Conservation (phyloP, 2,888 invertebrate genomes). For the Archips crataeganus region DNA sequence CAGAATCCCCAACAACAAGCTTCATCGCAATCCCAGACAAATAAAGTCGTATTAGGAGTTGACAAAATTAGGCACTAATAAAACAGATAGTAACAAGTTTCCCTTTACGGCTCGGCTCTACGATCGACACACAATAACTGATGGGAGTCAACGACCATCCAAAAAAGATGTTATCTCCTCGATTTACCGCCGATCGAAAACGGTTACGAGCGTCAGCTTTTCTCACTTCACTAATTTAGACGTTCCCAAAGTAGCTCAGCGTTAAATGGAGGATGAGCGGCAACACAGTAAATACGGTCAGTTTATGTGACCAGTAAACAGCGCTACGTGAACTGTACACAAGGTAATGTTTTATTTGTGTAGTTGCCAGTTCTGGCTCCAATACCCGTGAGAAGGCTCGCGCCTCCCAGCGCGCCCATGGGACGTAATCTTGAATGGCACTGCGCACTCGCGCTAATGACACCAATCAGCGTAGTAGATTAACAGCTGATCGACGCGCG, state of each 20-base stretch:
- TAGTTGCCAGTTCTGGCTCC: conserved; percentile 75
- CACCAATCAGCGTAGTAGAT: conserved; percentile 66
- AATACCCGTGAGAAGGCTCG: conserved; percentile 82
- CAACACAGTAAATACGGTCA: conserved; percentile 78
- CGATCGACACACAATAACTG: conserved; percentile 77
- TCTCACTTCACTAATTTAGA: conserved; percentile 85
- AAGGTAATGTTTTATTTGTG: conserved; percentile 80
- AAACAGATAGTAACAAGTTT: conserved; percentile 63
- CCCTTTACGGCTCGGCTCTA: conserved; percentile 68
- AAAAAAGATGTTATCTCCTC: conserved; percentile 79
- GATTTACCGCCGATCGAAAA: conserved; percentile 79
- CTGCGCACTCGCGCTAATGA: conserved; percentile 54
- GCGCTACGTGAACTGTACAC: conserved; percentile 83
- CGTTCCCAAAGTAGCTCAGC: conserved; percentile 81
- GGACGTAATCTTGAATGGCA: conserved; percentile 77
- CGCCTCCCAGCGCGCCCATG: conserved; percentile 55
- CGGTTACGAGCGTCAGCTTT: conserved; percentile 81
- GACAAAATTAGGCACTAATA: conserved; percentile 70
- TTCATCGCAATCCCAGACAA: conserved; percentile 60
- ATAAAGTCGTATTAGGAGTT: conserved; percentile 67
- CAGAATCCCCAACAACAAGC: conserved; percentile 54
- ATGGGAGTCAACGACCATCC: conserved; percentile 67
- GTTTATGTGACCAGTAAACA: conserved; percentile 82
- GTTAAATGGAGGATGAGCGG: conserved; percentile 82
- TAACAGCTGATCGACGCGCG: conserved; percentile 60